Evolutionary conservation across 2,888 invertebrate genomes (phyloP).

Genomic region (Cantharis nigra): DNA sequence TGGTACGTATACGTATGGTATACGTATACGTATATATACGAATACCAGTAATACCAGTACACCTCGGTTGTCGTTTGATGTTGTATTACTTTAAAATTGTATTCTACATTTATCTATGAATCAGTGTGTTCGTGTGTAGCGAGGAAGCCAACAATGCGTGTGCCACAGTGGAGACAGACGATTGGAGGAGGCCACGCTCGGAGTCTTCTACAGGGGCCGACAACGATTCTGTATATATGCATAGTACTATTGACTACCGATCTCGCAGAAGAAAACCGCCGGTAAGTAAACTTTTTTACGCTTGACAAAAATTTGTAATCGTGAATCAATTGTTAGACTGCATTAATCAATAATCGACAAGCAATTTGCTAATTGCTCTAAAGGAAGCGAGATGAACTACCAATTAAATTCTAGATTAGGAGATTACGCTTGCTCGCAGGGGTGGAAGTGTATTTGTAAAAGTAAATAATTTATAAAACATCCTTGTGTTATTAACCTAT

Average conservation of each 20-base stretch:
- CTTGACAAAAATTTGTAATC: neutral
- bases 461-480: neutral
- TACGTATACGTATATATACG: too few relatives aligned
- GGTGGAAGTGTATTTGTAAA: neutral
- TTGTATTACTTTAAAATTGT: neutral
- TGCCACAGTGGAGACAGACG: constrained; percentile 65
- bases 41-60: too few relatives aligned
- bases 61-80: neutral
- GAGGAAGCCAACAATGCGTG: constrained; percentile 75
- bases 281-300: constrained; percentile 45
- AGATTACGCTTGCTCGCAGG: neutral
- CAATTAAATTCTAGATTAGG: constrained; percentile 1
- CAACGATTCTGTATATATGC: constrained; percentile 71
- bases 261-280: constrained; percentile 53
- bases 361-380: constrained; percentile 10
- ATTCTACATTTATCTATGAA: constrained; percentile 17
- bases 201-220: constrained; percentile 72
- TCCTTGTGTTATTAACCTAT: neutral
- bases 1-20: too few relatives aligned
- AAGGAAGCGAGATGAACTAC: neutral
- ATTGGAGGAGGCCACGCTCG: constrained; percentile 73
- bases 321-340: neutral
- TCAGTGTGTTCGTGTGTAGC: constrained; percentile 58
- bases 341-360: constrained; percentile 8
- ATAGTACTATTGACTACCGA: constrained; percentile 51